These are phyloP conservation scores for Cantharis lateralis DNA, from an alignment of 2,888 invertebrate genomes.

Conservation along the genomic window DNA sequence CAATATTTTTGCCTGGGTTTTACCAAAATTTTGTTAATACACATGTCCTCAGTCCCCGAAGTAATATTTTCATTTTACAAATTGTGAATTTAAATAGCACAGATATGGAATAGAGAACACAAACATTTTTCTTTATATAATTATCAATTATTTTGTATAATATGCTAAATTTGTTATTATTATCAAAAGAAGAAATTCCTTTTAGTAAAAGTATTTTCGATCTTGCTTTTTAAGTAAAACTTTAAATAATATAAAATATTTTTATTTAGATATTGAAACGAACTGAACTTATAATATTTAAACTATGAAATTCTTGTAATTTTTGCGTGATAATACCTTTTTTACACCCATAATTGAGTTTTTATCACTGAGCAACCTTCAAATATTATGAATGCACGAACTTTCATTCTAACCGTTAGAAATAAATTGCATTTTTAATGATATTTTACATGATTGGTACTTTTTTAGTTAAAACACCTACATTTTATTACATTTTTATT, in stretches of 20 bases:
- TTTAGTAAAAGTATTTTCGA: too few relatives aligned
- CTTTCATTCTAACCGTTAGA: background rate
- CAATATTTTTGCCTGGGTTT: too few relatives aligned
- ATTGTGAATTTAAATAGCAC: too few relatives aligned
- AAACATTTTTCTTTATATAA: too few relatives aligned
- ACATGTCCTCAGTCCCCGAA: too few relatives aligned
- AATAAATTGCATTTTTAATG: background rate
- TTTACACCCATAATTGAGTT: background rate
- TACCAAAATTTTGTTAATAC: too few relatives aligned
- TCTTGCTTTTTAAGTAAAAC: background rate
- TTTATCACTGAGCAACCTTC: background rate
- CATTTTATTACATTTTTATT: too few relatives aligned
- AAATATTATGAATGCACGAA: background rate
- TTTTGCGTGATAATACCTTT: background rate
- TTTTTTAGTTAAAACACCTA: background rate
- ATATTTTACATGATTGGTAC: background rate
- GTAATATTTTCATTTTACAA: too few relatives aligned
- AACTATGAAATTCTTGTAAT: background rate
- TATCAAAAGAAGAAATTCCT: too few relatives aligned
- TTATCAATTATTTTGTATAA: too few relatives aligned
- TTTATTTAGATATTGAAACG: background rate
- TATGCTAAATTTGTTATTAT: too few relatives aligned
- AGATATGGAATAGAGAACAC: too few relatives aligned
- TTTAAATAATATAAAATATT: background rate
- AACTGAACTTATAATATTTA: background rate